Conservation (phyloP, 2,888 invertebrate species). For the Erebia epiphron region DNA sequence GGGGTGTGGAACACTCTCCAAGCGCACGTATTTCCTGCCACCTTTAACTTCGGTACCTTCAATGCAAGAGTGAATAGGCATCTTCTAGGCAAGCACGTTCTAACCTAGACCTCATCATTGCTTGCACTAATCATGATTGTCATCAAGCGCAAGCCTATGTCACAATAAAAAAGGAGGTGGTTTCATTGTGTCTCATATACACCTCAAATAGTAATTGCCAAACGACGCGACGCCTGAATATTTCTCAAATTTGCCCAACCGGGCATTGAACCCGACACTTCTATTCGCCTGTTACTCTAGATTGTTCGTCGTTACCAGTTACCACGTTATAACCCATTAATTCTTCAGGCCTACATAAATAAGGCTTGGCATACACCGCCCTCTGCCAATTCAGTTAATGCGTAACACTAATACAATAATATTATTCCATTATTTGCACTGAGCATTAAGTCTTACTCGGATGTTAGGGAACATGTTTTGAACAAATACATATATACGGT, state of each 20-base stretch:
- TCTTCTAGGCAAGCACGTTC: too few relatives aligned
- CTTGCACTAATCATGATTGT: too few relatives aligned
- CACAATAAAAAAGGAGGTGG: too few relatives aligned
- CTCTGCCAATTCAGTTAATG: slow-evolving; percentile 38
- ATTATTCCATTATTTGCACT: slow-evolving; percentile 60
- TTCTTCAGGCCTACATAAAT: slow-evolving; percentile 23
- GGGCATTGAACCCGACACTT: background rate
- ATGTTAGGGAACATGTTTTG: slow-evolving; percentile 27
- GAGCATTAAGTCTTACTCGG: slow-evolving; percentile 30
- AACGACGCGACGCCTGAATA: background rate
- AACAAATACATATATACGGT: slow-evolving; percentile 31
- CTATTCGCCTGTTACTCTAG: background rate
- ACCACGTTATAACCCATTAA: slow-evolving; percentile 15
- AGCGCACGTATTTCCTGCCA: too few relatives aligned
- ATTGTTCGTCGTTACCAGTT: background rate
- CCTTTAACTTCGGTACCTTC: too few relatives aligned
- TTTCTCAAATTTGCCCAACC: background rate
- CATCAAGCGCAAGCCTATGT: too few relatives aligned
- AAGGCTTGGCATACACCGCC: slow-evolving; percentile 19
- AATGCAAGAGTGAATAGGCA: too few relatives aligned
- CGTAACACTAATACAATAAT: slow-evolving; percentile 50
- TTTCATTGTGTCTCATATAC: too few relatives aligned
- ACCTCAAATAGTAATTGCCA: too few relatives aligned
- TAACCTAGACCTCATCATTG: too few relatives aligned
- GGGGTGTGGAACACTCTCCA: too few relatives aligned